Evolutionary conservation across 2,888 invertebrate genomes (phyloP).

Genomic region (Mongoloraphidia duomilia): DNA sequence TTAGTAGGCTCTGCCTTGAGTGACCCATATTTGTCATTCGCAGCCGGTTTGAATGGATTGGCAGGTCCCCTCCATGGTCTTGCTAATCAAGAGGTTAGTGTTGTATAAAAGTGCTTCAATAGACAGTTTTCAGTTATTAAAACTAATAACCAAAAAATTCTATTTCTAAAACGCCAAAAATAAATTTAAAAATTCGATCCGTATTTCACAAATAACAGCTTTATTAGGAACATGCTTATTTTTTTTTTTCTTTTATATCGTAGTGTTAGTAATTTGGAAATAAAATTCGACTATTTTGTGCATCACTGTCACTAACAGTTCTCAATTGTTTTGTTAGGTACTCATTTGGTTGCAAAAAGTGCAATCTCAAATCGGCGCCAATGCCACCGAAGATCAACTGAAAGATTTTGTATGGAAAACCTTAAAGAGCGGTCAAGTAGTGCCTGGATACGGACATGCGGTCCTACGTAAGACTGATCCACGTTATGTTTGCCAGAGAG

Average conservation of each 20-base stretch:
- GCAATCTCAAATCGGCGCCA: constrained; percentile 70
- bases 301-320: neutral
- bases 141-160: neutral
- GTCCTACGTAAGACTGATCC: constrained; percentile 91
- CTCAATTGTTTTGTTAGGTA: constrained; percentile 40
- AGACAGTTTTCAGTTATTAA: constrained; percentile 2
- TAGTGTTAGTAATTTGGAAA: no score
- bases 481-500: constrained; percentile 83
- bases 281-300: no score
- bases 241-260: neutral
- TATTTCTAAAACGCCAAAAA: neutral
- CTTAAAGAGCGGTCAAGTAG: constrained; percentile 88
- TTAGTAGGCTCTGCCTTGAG: constrained; percentile 87
- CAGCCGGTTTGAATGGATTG: constrained; percentile 85
- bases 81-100: constrained; percentile 73
- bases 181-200: neutral
- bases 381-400: constrained; percentile 76
- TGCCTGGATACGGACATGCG: constrained; percentile 94
- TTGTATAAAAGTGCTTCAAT: neutral
- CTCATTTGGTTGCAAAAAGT: constrained; percentile 88
- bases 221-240: neutral
- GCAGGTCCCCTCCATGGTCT: constrained; percentile 93
- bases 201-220: no score
- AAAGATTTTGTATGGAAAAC: constrained; percentile 98
- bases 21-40: constrained; percentile 85